A percentile compares a stretch with the other conserved stretches of the same genome.
phyloP scores from a whole-genome alignment of 1,140 invertebrate genomes.

The Pseudomyrmex dendroicus region DNA sequence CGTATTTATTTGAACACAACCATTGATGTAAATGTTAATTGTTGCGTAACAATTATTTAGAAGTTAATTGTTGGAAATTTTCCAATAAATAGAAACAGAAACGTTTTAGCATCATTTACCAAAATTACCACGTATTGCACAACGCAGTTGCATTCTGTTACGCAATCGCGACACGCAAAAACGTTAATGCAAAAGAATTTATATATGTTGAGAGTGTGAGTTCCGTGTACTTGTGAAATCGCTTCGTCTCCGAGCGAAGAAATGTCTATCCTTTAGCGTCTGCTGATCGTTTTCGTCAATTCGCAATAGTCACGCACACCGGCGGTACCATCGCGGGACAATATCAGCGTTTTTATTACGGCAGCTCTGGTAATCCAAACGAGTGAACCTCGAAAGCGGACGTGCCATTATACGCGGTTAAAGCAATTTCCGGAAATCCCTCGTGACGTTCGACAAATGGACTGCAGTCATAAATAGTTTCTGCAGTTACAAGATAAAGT shows the following conservation, averaged over 20 bases:
- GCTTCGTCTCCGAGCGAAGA: constrained; percentile 18
- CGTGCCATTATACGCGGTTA: constrained; percentile 55
- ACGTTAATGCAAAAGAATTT: not conserved
- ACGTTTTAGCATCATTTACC: too few species aligned
- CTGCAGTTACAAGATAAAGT: constrained; percentile 27
- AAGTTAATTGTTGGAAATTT: too few species aligned
- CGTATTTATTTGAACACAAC: too few species aligned
- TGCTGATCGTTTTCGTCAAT: constrained; percentile 55
- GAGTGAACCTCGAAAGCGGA: constrained; percentile 45
- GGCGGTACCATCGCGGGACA: constrained; percentile 52
- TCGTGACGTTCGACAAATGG: constrained; percentile 60
- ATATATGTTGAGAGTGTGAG: not conserved
- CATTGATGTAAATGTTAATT: too few species aligned
- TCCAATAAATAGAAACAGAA: too few species aligned
- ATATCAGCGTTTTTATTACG: constrained; percentile 59
- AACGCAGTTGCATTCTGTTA: too few species aligned
- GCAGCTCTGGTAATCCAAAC: constrained; percentile 38
- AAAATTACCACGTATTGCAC: too few species aligned
- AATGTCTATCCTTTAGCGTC: constrained; percentile 22
- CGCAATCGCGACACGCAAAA: not conserved
- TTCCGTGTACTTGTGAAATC: constrained; percentile 28
- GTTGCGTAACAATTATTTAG: too few species aligned
- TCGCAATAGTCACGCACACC: constrained; percentile 62
- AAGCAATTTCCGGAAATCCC: constrained; percentile 61
- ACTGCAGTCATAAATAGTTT: constrained; percentile 59